Evolutionary conservation across 2,888 invertebrate species (phyloP), one percentile per base, ranked within the genome.

Genomic region (Drosophila neonasuta): DNA sequence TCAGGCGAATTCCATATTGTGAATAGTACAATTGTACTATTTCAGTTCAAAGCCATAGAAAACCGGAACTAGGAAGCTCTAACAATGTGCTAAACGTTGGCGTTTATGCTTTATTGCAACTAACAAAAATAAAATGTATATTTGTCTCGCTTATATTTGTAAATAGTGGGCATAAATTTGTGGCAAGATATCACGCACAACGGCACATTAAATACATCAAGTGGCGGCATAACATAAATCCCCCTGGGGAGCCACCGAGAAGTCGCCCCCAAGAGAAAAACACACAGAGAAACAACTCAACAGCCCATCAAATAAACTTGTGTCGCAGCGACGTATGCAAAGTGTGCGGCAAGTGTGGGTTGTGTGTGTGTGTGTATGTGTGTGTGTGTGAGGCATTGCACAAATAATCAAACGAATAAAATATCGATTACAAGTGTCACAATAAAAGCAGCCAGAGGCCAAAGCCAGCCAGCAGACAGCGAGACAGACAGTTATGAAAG

Each of bases 201-300:
- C 54, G 49, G 13, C 45, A 61, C 80, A 74, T 80, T 48, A 80
- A 83, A 81, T 83, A 73, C 45, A 73, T 73, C 79, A 79, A 63
- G 34, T 55, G 34, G 42, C 54, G 56, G 61, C 76, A 85, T 71
- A 68, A 36, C 70, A 65, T 39, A 76, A 81, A 71, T 78, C 78
- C 80, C 81, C 64, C 5, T 13, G 41, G 13, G 13, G n/a, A 34
- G 39, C 41, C 29, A 11, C 17, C 7, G 32, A 48, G 56, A 30
- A 60, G 15, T 45, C 39, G 51, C 34, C 32, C 54, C 52, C 68
- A 20, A 41, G 39, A 48, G 17, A 24, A 24, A 24, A 24, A 24
- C 24, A 24, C 6, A 29, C 6, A 13, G 20, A 13, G 17, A 32
- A 50, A 58, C 77, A 68, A 56, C 55, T 77, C 72, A 65, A 62